phyloP scores from a whole-genome alignment of 2,888 invertebrate genomes.

The Lochmaea capreae region DNA sequence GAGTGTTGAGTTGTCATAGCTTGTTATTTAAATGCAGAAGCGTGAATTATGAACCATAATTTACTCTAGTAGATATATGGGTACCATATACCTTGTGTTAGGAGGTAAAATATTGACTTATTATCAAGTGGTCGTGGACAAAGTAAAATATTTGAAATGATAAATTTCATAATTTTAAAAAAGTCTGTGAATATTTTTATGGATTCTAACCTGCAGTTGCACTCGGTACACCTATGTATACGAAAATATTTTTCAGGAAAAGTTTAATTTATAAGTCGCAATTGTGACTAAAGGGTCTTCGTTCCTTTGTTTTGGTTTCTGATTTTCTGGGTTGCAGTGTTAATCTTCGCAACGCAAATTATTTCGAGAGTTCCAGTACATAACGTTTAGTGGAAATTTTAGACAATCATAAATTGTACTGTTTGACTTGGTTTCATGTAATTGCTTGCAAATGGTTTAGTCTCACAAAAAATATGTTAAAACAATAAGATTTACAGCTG shows the following conservation, averaged over 20 bases:
- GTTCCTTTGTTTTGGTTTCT: conserved; percentile 15
- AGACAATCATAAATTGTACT: neutral
- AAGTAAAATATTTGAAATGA: too few species aligned
- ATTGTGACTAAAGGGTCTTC: neutral
- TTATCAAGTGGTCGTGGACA: too few species aligned
- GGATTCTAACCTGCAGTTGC: too few species aligned
- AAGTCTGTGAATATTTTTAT: too few species aligned
- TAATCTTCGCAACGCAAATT: conserved; percentile 3
- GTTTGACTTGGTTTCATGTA: neutral
- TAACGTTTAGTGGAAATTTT: neutral
- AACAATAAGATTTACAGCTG: neutral
- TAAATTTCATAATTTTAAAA: too few species aligned
- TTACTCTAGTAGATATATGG: too few species aligned
- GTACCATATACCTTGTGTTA: too few species aligned
- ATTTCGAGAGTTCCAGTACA: neutral
- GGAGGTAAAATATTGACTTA: too few species aligned
- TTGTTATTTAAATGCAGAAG: too few species aligned
- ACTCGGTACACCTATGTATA: neutral
- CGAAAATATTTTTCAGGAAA: neutral
- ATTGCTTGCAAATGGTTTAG: neutral
- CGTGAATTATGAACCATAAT: too few species aligned
- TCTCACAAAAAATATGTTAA: neutral
- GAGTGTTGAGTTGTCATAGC: too few species aligned
- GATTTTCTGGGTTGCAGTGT: conserved; percentile 13
- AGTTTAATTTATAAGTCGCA: neutral